Evolutionary conservation across 2,797 vertebrate genomes (phyloP).

Genomic region (Characodon lateralis): DNA sequence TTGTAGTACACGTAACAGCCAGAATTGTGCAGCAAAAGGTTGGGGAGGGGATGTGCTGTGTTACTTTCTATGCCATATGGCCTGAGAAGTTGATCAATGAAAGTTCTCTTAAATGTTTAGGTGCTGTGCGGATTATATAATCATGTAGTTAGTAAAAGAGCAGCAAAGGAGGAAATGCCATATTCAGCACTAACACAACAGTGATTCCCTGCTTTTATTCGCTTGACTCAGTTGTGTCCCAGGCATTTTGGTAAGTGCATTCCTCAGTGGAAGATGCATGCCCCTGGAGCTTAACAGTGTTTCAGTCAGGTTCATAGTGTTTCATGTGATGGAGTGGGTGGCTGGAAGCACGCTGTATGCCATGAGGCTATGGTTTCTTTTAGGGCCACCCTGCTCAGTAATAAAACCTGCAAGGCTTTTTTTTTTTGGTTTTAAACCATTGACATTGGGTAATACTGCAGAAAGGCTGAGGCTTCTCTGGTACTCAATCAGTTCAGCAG

Average conservation of each 20-base stretch:
- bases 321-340: constrained; percentile 69
- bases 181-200: constrained; percentile 25
- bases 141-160: constrained; percentile 13
- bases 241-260: constrained; percentile 62
- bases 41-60: neutral
- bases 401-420: constrained; percentile 19
- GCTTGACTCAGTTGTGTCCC: constrained; percentile 52
- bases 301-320: constrained; percentile 64
- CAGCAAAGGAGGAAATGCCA: constrained; percentile 13
- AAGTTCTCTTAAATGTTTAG: neutral
- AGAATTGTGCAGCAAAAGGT: neutral
- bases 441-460: neutral
- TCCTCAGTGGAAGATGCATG: constrained; percentile 63
- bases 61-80: neutral
- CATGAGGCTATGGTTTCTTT: constrained; percentile 35
- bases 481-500: neutral
- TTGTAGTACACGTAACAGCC: too few species aligned
- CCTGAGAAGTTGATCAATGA: neutral
- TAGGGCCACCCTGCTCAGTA: constrained; percentile 31
- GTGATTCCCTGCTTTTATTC: constrained; percentile 32
- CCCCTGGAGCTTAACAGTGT: constrained; percentile 57
- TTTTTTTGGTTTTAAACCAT: neutral
- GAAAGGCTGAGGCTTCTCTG: neutral
- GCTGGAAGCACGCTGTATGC: constrained; percentile 47
- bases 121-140: neutral